phyloP scores from a whole-genome alignment of 2,113 vertebrate genomes.

The Noturus placidus region DNA sequence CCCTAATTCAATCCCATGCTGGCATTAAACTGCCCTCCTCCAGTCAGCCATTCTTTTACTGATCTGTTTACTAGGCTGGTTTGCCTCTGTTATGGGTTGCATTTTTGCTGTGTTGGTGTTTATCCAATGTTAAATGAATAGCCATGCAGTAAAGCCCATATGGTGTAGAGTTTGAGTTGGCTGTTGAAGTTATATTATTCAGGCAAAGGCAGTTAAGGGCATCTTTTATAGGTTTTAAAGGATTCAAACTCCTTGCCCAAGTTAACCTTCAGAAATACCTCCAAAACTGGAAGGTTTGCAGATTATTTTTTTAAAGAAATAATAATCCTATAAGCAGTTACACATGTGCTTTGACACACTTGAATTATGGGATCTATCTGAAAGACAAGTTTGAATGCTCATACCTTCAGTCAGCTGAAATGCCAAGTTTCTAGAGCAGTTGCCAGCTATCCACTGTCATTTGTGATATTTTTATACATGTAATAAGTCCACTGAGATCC shows the following conservation, averaged over 20 bases:
- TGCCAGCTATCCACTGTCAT: background rate
- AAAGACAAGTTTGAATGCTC: background rate
- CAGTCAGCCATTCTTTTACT: constrained; percentile 41
- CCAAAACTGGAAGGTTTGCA: background rate
- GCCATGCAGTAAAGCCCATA: background rate
- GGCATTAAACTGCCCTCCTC: constrained; percentile 26
- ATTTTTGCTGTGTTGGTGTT: constrained; percentile 22
- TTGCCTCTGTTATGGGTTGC: constrained; percentile 10
- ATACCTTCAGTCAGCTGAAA: background rate
- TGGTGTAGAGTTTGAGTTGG: constrained; percentile 27
- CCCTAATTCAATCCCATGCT: constrained; percentile 40
- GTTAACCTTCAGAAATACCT: background rate
- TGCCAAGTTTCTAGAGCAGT: background rate
- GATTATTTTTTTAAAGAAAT: background rate
- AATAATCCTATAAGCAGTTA: background rate
- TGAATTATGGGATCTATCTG: background rate
- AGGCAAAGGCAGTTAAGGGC: background rate
- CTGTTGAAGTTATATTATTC: background rate
- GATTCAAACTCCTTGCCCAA: background rate
- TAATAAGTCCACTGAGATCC: background rate
- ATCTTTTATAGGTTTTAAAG: constrained; percentile 18
- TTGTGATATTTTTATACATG: background rate
- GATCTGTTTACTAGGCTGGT: constrained; percentile 25
- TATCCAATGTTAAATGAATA: background rate
- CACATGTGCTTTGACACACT: background rate